A percentile compares a stretch with the other conserved stretches of the same genome.
These are phyloP conservation scores for Tenthredo livida DNA, from an alignment of 2,888 invertebrate genomes.

Conservation along the genomic window DNA sequence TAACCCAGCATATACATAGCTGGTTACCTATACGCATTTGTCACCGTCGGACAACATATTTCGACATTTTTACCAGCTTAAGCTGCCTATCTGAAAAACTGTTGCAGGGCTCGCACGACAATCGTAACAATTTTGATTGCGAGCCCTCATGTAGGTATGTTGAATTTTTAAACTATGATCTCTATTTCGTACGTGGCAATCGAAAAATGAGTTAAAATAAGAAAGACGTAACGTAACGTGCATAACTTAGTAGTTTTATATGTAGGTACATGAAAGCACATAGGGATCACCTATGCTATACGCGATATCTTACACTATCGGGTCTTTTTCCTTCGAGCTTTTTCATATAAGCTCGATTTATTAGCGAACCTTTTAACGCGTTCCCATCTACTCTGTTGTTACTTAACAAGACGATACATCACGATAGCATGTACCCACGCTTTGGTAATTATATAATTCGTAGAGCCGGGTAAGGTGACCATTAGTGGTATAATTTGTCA, in stretches of 20 bases:
- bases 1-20: background rate
- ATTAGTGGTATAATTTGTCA: conserved; percentile 51
- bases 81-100: background rate
- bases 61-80: background rate
- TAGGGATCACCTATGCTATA: background rate
- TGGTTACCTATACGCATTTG: too few relatives aligned
- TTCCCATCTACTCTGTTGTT: background rate
- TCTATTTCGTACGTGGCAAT: background rate
- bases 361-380: conserved; percentile 15
- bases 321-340: background rate
- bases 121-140: background rate
- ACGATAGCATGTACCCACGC: background rate
- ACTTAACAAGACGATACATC: conserved; percentile 43
- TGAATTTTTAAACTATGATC: background rate
- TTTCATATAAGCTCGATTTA: background rate
- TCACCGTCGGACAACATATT: background rate
- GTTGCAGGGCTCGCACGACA: background rate
- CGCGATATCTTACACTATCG: too few relatives aligned
- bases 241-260: background rate
- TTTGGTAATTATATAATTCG: conserved; percentile 40
- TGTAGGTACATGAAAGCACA: background rate
- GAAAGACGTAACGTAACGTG: background rate
- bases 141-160: background rate
- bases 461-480: conserved; percentile 32
- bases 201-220: background rate